These are phyloP conservation scores for Tamandua tetradactyla DNA, from an alignment of 2,797 vertebrate genomes.

Conservation along the genomic window DNA sequence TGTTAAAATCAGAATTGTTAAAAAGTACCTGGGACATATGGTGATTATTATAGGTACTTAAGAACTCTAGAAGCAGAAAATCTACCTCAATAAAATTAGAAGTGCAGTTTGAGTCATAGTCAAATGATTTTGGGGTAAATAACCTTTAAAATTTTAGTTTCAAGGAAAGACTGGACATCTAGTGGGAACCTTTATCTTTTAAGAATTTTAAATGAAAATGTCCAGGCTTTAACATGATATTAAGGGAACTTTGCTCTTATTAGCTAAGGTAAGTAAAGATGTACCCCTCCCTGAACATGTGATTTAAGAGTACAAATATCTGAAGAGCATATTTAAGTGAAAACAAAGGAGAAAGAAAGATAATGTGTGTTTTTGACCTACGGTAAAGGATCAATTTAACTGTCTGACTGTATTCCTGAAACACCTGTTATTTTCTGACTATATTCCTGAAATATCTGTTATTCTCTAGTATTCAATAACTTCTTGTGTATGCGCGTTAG, in stretches of 20 bases:
- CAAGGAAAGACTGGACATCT: background rate
- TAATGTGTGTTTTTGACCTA: background rate
- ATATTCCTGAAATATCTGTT: background rate
- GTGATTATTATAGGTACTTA: background rate
- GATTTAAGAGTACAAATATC: background rate
- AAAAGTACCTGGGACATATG: background rate
- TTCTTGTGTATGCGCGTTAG: background rate
- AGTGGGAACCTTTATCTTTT: background rate
- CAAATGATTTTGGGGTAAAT: background rate
- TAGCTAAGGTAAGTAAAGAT: background rate
- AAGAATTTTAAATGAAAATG: background rate
- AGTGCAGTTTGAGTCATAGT: background rate
- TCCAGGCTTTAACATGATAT: background rate
- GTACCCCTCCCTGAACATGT: background rate
- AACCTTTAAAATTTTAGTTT: background rate
- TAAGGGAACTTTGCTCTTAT: background rate
- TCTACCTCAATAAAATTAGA: background rate
- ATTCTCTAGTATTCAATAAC: background rate
- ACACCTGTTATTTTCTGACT: too few species aligned
- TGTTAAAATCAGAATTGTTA: background rate
- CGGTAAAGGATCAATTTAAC: background rate
- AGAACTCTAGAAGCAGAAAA: conserved; percentile 2
- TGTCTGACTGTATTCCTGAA: too few species aligned
- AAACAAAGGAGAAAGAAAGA: background rate
- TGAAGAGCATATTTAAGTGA: background rate